phyloP scores from a whole-genome alignment of 2,113 vertebrate species.

The Melanotaenia duboulayi region DNA sequence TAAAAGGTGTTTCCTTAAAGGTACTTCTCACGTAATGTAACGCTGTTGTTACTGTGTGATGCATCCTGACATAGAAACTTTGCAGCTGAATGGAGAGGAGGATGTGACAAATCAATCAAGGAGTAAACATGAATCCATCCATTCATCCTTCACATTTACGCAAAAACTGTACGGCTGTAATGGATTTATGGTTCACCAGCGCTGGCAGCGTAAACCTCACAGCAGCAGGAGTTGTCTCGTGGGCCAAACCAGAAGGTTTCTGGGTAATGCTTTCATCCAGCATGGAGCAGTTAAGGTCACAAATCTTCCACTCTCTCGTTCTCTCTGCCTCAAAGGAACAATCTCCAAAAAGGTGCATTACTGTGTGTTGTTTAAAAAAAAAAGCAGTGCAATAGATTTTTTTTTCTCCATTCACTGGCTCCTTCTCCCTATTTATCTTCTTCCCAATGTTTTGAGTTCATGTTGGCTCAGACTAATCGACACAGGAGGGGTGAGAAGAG shows the following conservation, averaged over 20 bases:
- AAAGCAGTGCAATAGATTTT: conserved; percentile 52
- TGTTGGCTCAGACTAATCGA: conserved; percentile 27
- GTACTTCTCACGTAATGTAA: conserved; percentile 18
- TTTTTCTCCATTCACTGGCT: conserved; percentile 18
- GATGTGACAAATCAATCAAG: conserved; percentile 57
- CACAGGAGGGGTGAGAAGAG: conserved; percentile 10
- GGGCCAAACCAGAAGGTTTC: conserved; percentile 57
- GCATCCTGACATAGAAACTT: conserved; percentile 41
- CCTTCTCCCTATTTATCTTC: conserved; percentile 46
- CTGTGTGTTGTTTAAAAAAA: conserved; percentile 44
- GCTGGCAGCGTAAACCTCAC: conserved; percentile 17
- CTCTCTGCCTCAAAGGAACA: conserved; percentile 57
- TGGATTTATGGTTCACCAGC: conserved; percentile 42
- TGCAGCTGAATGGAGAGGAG: conserved; percentile 19
- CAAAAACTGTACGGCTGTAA: conserved; percentile 25
- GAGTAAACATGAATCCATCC: conserved; percentile 54
- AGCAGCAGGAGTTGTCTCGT: conserved; percentile 37
- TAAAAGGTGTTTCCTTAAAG: conserved; percentile 22
- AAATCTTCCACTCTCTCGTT: conserved; percentile 43
- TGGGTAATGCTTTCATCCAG: conserved; percentile 65
- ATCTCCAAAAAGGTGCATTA: conserved; percentile 46
- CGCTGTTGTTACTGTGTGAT: conserved; percentile 13
- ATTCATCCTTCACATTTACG: conserved; percentile 31
- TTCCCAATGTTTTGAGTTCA: conserved; percentile 44
- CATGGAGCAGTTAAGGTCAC: conserved; percentile 48